Percentiles rank a stretch among this genome's conserved stretches.
Conservation (phyloP, 2,113 vertebrate genomes). For the Cercocebus atys region DNA sequence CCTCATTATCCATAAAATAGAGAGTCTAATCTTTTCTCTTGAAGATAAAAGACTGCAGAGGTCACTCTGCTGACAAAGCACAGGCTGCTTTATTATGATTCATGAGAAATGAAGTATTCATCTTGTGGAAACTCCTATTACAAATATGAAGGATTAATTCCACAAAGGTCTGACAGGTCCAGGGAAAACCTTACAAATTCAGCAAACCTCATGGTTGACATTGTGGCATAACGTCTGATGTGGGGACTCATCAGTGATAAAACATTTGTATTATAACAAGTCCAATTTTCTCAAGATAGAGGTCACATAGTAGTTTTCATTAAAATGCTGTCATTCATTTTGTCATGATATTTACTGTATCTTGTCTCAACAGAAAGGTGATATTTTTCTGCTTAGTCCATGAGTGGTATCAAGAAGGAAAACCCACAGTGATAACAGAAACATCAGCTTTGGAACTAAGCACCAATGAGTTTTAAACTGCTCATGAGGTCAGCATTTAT, state of each 20-base stretch:
- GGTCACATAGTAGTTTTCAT: conserved; percentile 55
- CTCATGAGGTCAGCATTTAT: not conserved
- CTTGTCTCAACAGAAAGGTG: conserved; percentile 41
- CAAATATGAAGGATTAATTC: conserved; percentile 70
- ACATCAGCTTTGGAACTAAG: not conserved
- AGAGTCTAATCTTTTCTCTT: conserved; percentile 46
- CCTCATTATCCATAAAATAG: conserved; percentile 56
- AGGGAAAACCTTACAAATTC: conserved; percentile 56
- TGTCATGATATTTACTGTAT: conserved; percentile 37
- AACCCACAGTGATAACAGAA: not conserved
- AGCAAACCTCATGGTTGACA: conserved; percentile 32
- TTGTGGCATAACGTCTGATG: not conserved
- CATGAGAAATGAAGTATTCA: conserved; percentile 67
- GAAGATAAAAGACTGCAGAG: conserved; percentile 60
- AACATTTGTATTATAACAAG: conserved; percentile 48
- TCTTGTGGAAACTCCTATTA: conserved; percentile 58
- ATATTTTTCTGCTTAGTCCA: conserved; percentile 8
- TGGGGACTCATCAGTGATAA: not conserved
- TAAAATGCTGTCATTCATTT: conserved; percentile 67
- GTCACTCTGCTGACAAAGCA: conserved; percentile 43
- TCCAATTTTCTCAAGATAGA: conserved; percentile 51
- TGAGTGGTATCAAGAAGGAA: conserved; percentile 9
- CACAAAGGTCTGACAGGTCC: conserved; percentile 40
- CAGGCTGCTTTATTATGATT: conserved; percentile 56
- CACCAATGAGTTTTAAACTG: not conserved